These are phyloP conservation scores for Drosophila kohkoa DNA, from an alignment of 1,140 invertebrate genomes.

Conservation along the genomic window DNA sequence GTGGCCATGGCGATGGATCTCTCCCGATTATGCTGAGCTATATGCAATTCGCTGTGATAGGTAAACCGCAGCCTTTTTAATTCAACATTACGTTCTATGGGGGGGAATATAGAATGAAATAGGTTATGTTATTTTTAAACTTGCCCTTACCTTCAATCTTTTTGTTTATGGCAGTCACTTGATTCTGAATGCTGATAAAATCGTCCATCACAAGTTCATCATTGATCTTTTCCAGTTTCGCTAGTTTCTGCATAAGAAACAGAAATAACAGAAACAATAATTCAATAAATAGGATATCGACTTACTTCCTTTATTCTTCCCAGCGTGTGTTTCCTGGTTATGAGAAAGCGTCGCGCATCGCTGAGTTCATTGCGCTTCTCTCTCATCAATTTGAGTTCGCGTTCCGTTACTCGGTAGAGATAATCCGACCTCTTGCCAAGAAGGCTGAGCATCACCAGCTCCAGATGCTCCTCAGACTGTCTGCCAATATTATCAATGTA, in stretches of 20 bases:
- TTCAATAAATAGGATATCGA: not conserved
- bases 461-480: constrained; percentile 33
- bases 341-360: constrained; percentile 48
- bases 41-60: constrained; percentile 58
- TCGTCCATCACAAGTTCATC: constrained; percentile 55
- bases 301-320: constrained; percentile 50
- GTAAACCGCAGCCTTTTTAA: constrained; percentile 44
- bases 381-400: constrained; percentile 28
- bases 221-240: constrained; percentile 54
- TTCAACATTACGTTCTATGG: constrained; percentile 64
- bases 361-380: constrained; percentile 61
- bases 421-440: constrained; percentile 36
- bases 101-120: too few species aligned
- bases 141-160: constrained; percentile 70
- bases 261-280: not conserved
- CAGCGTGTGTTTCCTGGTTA: constrained; percentile 55
- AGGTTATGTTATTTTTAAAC: not conserved
- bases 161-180: constrained; percentile 55
- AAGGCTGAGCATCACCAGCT: not conserved
- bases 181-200: constrained; percentile 62
- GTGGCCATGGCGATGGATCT: constrained; percentile 40
- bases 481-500: constrained; percentile 17
- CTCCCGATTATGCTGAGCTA: constrained; percentile 62
- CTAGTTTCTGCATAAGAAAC: constrained; percentile 39
- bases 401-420: constrained; percentile 18